Base-by-base conservation (phyloP, 2,113 vertebrate genomes). In the Nycticorax nycticorax region DNA sequence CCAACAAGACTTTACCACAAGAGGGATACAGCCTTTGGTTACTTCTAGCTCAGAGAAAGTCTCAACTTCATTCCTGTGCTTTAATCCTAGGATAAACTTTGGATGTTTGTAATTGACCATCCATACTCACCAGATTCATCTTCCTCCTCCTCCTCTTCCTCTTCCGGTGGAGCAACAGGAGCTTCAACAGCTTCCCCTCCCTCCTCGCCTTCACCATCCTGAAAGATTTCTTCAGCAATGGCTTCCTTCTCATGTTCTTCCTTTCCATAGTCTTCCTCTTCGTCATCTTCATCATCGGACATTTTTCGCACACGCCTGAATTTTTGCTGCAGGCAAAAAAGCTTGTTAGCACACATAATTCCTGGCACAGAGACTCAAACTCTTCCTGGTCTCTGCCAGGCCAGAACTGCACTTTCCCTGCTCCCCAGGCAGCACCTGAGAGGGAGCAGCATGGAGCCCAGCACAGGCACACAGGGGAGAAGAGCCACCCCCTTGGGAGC, bases 201-300 rank as follows among this genome's bases (percentile, higher is more conserved):
- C 19, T 99, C 99, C 92, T 99, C 99, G 15, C 99, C 98, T 79
- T 99, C 99, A 7, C 99, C 99, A 71, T 99, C 99, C 80, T 99
- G 99, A 97, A 99, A 99, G 96, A 99, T 99, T 93, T 99, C 99
- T 80, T 99, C 99, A 8, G 99, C 99, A 60, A 99, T 99, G 77
- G 99, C 97, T 96, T 99, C 99, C 95, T 99, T 99, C 83, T 99
- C 99, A 0, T 99, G 98, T 18, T 98, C 98, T n/a, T 99, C 98
- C 62, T 98, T 98, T 53, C 98, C 98, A 67, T 97, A 98, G 66
- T 99, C 98, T 45, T 98, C 98, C 53, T 99, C 98, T 26, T 99
- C 99, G 2, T 99, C 99, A 3, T 99, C 99, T 85, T 99, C 99
- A 45, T 99, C 99, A 47, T 99, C 99, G 0, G 99, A 99, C 98